Base-by-base conservation (phyloP, 1,140 invertebrate species). In the Scaptomyza hsui region DNA sequence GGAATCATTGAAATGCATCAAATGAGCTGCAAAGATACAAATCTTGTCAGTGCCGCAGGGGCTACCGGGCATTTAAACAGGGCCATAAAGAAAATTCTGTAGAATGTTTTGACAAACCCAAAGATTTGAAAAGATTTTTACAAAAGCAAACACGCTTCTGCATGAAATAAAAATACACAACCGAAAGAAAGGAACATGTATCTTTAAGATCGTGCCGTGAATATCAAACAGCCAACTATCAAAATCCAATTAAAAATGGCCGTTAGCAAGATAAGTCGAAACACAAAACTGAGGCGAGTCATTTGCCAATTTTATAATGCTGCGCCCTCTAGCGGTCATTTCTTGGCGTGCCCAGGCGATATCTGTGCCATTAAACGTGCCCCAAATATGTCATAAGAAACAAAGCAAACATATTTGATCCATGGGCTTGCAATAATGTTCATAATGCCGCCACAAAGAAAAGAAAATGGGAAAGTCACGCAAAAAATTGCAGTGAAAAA, bases 1-100 rank as follows among this genome's bases (percentile, higher is more conserved):
- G 10, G 41, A 21, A 29, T 10, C 80, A 83, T 85, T 83, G 59
- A 83, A 85, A 85, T 85, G 80, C 79, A 83, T 44, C 75, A 62
- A 79, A 82, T 70, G 63, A 75, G 62, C 75, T 78, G 62, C 53
- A 52, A 60, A 75, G 55, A 68, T 64, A 69, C 41, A 42, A 29
- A 83, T 63, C 13, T 60, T 29, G 26, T 29, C 26, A 9, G 26
- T 9, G 26, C 7, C 16, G 51, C n/a, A n/a, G 52, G 18, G 21
- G 68, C 61, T 65, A 71, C 68, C 29, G 61, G 69, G 56, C 80
- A 78, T 76, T 76, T 57, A 47, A 81, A 80, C 67, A 39, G 75
- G 59, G 56, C 73, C 71, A 60, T 64, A 51, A 47, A 49, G 57
- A 63, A 52, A 9, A 44, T n/a, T 5, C 10, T 9, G 6, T 19